Base-by-base conservation (phyloP, 2,888 invertebrate species). In the Metellina segmentata region DNA sequence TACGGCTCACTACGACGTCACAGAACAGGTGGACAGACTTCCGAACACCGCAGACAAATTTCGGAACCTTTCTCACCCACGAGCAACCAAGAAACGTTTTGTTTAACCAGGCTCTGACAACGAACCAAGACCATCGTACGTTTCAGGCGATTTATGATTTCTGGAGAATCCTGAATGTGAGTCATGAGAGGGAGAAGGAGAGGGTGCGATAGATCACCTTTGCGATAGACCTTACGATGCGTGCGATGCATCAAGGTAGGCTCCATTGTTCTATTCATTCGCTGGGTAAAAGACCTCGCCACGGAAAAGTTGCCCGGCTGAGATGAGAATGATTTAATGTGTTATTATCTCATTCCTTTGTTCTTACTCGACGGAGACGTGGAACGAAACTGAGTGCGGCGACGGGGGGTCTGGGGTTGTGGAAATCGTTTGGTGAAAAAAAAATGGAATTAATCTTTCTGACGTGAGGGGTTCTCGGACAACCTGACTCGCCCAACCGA, bases 211-310 rank as follows among this genome's bases (percentile, higher is more conserved):
- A 85, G 52, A 85, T 85, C 85, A 75, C 74, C 53, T 85, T 75
- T 82, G 34, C 61, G 61, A 61, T 61, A 52, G 20, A 75, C 52
- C 52, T 13, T 52, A 48, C 16, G 72, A 74, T 74, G 85, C 85
- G 85, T 85, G 85, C 82, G 82, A 82, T 82, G 51, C 82, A 51
- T 82, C 82, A 85, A 75, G 74, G 61, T 75, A 75, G 53, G 20
- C 53, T 70, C 85, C 53, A 85, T 85, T 85, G 85, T 85, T 85
- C 85, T 85, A 85, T 85, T 85, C 75, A 34, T 85, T 85, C 85
- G 85, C 19, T 74, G 85, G 85, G 85, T 85, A 85, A 85, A 75
- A 74, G 85, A 85, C 85, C 85, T 85, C 85, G 34, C 48, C 71
- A 82, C 70, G 82, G 71, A 82, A 74, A 85, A 61, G 34, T 75